A percentile compares a stretch with the other conserved stretches of the same genome.
These are phyloP conservation scores for Loripinus fragilis DNA, from an alignment of 2,888 invertebrate species.

Conservation along the genomic window DNA sequence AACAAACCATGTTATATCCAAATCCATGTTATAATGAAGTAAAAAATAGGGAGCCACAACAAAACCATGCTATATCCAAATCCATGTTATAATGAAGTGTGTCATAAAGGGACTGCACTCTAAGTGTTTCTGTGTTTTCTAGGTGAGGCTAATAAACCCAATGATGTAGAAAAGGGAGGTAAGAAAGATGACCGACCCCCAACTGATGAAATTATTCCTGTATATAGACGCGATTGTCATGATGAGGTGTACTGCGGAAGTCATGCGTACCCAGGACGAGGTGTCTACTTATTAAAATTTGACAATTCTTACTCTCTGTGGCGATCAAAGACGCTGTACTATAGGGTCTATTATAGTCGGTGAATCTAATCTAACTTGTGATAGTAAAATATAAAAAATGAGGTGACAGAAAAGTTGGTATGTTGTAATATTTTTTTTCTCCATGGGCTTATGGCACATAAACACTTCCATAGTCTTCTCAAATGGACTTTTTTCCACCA, in stretches of 20 bases:
- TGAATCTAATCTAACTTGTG: conserved; percentile 52
- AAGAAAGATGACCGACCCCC: conserved; percentile 85
- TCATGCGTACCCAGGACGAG: conserved; percentile 98
- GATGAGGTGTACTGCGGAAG: conserved; percentile 99
- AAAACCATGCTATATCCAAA: no score
- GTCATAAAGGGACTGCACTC: no score
- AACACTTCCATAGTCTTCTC: no score
- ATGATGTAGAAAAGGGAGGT: conserved; percentile 87
- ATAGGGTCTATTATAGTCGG: conserved; percentile 96
- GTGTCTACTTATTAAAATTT: conserved; percentile 98
- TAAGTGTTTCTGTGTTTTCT: conserved; percentile 1
- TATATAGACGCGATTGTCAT: conserved; percentile 98
- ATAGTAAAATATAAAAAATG: neutral
- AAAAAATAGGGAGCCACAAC: no score
- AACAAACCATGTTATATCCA: no score
- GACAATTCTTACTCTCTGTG: conserved; percentile 99
- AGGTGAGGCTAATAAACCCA: conserved; percentile 67
- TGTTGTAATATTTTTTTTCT: no score
- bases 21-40: no score
- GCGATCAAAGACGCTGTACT: conserved; percentile 99
- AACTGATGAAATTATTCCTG: conserved; percentile 94
- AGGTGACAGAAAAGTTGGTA: no score
- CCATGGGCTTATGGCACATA: no score
- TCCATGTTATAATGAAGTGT: no score
- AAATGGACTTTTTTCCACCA: no score